Base-by-base conservation (phyloP, 1,140 invertebrate genomes). In the Acromyrmex charruanus region DNA sequence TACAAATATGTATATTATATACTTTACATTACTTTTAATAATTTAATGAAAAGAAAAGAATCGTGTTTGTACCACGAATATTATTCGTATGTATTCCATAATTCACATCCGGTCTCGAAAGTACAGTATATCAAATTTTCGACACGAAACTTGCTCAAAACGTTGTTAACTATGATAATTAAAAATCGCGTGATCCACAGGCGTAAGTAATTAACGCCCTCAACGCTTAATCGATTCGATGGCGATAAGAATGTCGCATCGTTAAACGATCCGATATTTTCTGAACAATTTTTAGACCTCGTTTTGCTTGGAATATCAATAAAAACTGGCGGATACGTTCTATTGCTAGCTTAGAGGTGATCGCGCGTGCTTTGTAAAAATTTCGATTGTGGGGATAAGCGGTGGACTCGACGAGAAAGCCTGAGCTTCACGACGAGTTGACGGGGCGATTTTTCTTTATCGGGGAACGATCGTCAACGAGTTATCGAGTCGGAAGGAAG, bases 391-490 rank as follows among this genome's bases (percentile, higher is more conserved):
- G 39, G 7, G 69, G 69, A 63, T 63, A 84, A 84, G 25, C 80
- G 53, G 51, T 28, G 51, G 75, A 61, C 55, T 75, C 55, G 39
- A 61, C 39, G 80, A 44, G 80, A 75, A 84, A 84, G 18, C 53
- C 55, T 39, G 39, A 68, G 68, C 80, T 82, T 72, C 53, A 44
- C 55, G 53, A 58, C 66, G 51, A 71, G 66, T 81, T 71, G 77
- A 59, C 66, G 21, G 79, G 55, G 65, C 55, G 69, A 84, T 84
- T 84, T 74, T 74, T 84, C 69, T 84, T 84, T 84, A 84, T 84
- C 55, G 80, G 12, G 55, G 39, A 25, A 49, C 69, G 69, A 84
- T 75, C 69, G 69, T 84, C 80, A 84, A 84, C 68, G 80, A 84
- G 69, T 84, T 75, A 84, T 84, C 69, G 69, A 84, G 58, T 84